Percentiles rank a stretch among this genome's conserved stretches.
phyloP scores from a whole-genome alignment of 2,113 vertebrate species.

The Hydrochoerus hydrochaeris region DNA sequence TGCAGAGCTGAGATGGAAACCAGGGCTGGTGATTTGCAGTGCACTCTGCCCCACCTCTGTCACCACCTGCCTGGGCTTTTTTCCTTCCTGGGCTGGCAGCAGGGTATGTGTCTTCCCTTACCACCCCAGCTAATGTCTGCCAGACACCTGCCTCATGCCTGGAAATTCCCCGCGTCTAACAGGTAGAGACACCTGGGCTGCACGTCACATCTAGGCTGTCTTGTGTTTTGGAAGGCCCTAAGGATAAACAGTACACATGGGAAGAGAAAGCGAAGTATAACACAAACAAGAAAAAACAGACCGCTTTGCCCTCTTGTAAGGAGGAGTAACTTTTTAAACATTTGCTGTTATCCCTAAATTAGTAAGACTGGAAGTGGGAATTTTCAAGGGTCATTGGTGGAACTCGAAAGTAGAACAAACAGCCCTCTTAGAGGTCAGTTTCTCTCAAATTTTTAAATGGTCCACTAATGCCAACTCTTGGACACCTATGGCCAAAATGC shows the following conservation, averaged over 20 bases:
- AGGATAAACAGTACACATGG: background rate
- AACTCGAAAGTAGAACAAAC: background rate
- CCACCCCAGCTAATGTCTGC: background rate
- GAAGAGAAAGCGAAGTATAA: background rate
- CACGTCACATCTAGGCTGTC: background rate
- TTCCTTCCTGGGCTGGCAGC: no score
- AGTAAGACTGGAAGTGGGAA: background rate
- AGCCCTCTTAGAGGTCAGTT: background rate
- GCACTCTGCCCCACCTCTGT: no score
- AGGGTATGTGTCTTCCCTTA: fast-evolving
- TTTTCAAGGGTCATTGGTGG: background rate
- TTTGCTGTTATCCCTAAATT: no score
- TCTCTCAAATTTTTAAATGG: background rate
- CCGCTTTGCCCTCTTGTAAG: background rate
- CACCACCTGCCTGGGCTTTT: background rate
- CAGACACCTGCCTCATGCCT: fast-evolving
- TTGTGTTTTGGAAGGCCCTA: background rate
- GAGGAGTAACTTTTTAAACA: background rate
- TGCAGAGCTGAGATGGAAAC: background rate
- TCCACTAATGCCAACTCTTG: background rate
- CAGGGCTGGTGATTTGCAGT: no score
- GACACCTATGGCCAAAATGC: background rate
- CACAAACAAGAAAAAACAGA: background rate
- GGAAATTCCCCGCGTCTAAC: background rate
- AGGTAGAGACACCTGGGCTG: background rate